Percentiles rank a stretch among this genome's conserved stretches.
Conservation (phyloP, 2,797 vertebrate genomes). For the Sebastes paucispinis region DNA sequence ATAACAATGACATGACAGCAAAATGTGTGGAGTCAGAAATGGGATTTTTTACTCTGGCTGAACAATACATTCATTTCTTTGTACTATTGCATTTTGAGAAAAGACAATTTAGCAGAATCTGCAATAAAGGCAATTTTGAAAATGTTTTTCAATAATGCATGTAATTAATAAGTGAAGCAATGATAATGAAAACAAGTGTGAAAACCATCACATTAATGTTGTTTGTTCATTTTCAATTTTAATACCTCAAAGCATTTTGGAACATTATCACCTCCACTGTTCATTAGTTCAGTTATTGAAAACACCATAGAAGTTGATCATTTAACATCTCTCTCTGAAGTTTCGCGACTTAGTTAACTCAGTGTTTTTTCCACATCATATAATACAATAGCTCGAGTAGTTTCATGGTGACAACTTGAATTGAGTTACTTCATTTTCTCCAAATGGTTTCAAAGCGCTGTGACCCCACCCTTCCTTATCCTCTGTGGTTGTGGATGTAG, state of each 20-base stretch:
- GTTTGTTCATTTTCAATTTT: neutral
- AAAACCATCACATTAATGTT: neutral
- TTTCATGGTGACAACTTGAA: neutral
- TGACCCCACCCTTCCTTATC: no score
- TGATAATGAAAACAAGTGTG: neutral
- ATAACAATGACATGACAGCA: neutral
- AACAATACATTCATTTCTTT: neutral
- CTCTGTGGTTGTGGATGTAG: no score
- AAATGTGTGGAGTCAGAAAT: neutral
- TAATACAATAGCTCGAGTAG: neutral
- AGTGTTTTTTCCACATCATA: neutral
- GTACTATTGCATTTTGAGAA: neutral
- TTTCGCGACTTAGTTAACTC: neutral
- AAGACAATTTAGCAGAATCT: neutral
- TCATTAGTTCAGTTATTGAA: neutral
- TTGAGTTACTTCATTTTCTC: neutral
- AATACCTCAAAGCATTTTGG: neutral
- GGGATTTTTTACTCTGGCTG: neutral
- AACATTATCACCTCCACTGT: neutral
- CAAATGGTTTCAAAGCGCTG: no score
- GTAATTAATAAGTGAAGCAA: neutral
- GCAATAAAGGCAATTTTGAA: neutral
- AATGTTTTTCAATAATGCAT: neutral
- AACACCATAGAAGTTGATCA: neutral
- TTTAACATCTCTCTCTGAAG: neutral